A percentile compares a stretch with the other conserved stretches of the same genome.
Evolutionary conservation across 2,888 invertebrate species (phyloP).

Genomic region (Lithophane ornitopus): DNA sequence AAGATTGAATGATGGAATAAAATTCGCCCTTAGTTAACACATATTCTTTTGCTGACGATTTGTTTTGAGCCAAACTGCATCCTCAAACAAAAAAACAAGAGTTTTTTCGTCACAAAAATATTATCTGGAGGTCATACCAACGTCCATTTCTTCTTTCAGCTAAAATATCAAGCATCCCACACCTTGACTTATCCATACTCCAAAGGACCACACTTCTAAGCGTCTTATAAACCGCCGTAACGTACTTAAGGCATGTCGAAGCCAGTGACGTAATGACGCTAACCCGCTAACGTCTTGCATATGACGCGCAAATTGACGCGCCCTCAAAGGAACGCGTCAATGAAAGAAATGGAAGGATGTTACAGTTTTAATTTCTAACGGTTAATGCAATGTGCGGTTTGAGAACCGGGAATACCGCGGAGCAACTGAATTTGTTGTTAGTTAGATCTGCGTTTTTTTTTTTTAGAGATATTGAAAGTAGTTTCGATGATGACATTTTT

Average conservation of each 20-base stretch:
- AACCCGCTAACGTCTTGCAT: conserved; percentile 56
- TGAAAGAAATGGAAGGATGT: conserved; percentile 22
- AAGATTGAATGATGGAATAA: neutral
- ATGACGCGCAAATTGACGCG: conserved; percentile 52
- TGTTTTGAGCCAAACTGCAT: neutral
- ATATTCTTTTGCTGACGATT: neutral
- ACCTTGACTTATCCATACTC: conserved; percentile 31
- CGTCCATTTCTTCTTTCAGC: neutral
- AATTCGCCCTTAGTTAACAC: neutral
- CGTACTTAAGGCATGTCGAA: conserved; percentile 53
- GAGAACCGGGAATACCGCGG: neutral
- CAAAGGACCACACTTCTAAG: neutral
- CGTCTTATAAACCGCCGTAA: conserved; percentile 42
- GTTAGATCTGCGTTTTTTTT: neutral
- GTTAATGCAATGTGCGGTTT: conserved; percentile 29
- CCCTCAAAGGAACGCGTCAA: conserved; percentile 41
- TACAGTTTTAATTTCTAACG: conserved; percentile 53
- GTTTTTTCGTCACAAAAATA: neutral
- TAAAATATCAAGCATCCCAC: neutral
- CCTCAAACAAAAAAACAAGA: no score
- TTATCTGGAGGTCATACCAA: neutral
- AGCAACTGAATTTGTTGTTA: neutral
- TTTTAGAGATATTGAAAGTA: neutral
- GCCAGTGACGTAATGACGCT: conserved; percentile 33
- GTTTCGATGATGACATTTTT: neutral